phyloP scores from a whole-genome alignment of 2,888 invertebrate species.

The Zelleria hepariella region DNA sequence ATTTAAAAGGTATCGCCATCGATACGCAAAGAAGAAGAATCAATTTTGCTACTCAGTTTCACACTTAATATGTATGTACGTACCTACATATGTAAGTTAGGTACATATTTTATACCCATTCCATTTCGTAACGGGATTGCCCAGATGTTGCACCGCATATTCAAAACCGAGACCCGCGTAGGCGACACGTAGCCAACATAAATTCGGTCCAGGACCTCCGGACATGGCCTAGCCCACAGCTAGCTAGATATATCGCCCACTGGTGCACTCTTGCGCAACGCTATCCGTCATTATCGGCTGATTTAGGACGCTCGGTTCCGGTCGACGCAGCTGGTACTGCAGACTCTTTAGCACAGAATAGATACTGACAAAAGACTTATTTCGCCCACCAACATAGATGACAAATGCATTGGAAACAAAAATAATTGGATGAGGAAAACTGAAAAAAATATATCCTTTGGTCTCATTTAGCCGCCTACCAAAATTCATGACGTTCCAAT shows the following conservation, averaged over 20 bases:
- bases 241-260: conserved; percentile 29
- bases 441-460: too few species aligned
- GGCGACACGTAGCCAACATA: not conserved
- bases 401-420: not conserved
- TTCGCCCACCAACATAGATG: not conserved
- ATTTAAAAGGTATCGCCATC: too few species aligned
- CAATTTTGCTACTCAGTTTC: too few species aligned
- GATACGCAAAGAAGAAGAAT: too few species aligned
- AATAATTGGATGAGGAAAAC: not conserved
- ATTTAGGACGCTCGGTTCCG: conserved; percentile 29
- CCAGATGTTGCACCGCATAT: not conserved
- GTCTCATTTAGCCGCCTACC: too few species aligned
- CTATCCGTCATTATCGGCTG: conserved; percentile 47
- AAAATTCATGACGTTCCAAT: too few species aligned
- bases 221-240: conserved; percentile 61
- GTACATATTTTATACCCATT: not conserved
- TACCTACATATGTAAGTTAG: not conserved
- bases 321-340: not conserved
- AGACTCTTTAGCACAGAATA: not conserved
- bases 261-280: conserved; percentile 42
- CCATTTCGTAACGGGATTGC: not conserved
- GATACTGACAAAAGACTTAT: not conserved
- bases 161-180: not conserved
- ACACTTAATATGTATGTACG: too few species aligned
- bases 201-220: conserved; percentile 17